Conservation (phyloP, 1,140 invertebrate genomes). For the Polyergus mexicanus region DNA sequence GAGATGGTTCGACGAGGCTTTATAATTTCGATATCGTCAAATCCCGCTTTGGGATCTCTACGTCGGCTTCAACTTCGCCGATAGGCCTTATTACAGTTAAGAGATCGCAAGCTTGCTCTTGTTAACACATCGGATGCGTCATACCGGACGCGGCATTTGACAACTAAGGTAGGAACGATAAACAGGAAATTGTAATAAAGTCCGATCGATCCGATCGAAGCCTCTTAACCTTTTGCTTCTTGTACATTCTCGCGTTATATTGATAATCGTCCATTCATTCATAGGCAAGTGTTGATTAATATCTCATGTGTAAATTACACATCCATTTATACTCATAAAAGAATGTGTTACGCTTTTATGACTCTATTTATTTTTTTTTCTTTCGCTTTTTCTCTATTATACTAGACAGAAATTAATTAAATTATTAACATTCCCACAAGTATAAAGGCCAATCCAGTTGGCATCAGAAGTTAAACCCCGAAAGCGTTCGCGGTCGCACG, state of each 20-base stretch:
- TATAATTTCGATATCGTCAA: neutral
- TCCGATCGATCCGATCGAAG: neutral
- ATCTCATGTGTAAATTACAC: too few species aligned
- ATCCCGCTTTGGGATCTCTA: neutral
- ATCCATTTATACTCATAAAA: too few species aligned
- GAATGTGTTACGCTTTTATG: too few species aligned
- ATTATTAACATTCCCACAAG: too few species aligned
- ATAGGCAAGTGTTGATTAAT: too few species aligned
- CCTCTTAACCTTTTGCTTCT: slow-evolving; percentile 16
- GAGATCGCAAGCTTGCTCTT: neutral
- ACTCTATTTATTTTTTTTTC: too few species aligned
- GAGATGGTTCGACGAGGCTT: slow-evolving; percentile 37
- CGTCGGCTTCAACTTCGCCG: neutral
- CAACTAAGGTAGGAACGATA: neutral
- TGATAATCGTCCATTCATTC: too few species aligned
- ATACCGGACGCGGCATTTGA: neutral
- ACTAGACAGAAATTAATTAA: too few species aligned
- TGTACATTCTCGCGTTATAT: too few species aligned
- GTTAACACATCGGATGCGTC: neutral
- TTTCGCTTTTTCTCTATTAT: too few species aligned
- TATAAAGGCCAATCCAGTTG: too few species aligned
- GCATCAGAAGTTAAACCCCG: neutral
- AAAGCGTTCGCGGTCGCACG: slow-evolving; percentile 43
- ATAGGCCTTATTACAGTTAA: neutral
- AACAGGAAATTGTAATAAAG: neutral